These are phyloP conservation scores for Borostomias antarcticus DNA, from an alignment of 2,797 vertebrate genomes.

Conservation along the genomic window DNA sequence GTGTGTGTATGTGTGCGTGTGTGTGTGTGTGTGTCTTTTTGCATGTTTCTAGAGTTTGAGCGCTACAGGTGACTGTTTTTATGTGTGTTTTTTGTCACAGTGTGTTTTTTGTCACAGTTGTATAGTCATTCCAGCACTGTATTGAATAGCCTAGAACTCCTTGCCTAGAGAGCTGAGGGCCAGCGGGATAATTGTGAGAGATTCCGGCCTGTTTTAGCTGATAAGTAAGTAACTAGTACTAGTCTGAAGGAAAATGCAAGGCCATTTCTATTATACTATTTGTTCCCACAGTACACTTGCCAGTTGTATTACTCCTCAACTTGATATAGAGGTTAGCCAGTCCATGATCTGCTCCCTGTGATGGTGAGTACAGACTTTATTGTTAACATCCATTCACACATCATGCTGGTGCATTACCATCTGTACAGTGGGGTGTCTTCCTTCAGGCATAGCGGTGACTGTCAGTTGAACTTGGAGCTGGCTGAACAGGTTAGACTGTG, in stretches of 20 bases:
- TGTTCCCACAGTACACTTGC: not conserved
- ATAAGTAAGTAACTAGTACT: not conserved
- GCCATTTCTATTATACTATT: not conserved
- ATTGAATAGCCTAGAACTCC: not conserved
- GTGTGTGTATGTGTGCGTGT: too few relatives aligned
- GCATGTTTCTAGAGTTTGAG: not conserved
- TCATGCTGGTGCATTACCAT: constrained; percentile 17
- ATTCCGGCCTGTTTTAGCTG: not conserved
- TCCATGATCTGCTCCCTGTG: not conserved
- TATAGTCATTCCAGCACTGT: too few relatives aligned
- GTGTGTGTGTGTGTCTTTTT: too few relatives aligned
- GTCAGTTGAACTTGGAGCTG: constrained; percentile 13
- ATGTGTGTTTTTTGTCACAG: too few relatives aligned
- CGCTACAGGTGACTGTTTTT: not conserved
- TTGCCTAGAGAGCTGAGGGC: not conserved
- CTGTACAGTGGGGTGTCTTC: constrained; percentile 7
- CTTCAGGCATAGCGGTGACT: constrained; percentile 16
- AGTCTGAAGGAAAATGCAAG: not conserved
- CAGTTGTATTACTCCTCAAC: constrained; percentile 7
- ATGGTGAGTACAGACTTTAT: not conserved
- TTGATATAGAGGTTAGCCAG: not conserved
- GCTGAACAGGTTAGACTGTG: not conserved
- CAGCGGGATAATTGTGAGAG: not conserved
- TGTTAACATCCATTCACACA: constrained; percentile 20
- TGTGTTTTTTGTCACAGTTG: not conserved